Evolutionary conservation across 2,797 vertebrate genomes (phyloP), one percentile per base, ranked within the genome.

Genomic region (Acanthis flammea): DNA sequence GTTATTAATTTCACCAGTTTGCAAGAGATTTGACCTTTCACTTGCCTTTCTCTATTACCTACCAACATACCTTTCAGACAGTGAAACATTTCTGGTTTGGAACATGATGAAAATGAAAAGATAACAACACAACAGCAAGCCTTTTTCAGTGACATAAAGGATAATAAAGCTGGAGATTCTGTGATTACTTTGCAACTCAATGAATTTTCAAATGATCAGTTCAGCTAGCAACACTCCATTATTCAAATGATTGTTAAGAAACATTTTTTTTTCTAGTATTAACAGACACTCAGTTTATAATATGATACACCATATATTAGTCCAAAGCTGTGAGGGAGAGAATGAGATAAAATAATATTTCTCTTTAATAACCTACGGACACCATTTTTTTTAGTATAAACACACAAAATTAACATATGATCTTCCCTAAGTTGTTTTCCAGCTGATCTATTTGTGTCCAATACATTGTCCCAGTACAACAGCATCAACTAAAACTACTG

Each of bases 51-150:
- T 86, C 58, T 75, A 41, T 76, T 81, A 89, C 47, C 31, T 76
- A 83, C 76, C 44, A 80, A 60, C 27, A 70, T 22, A 33, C 70
- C 92, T 92, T 94, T 91, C 83, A 92, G 92, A 60, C 60, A 88
- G 50, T 74, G 60, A 91, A 75, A 61, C 25, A 60, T 93, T 94
- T 92, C 61, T 91, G 60, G 14, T 67, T 91, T 86, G 50, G 45
- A 95, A 73, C 44, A 73, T 14, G n/a, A 78, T 53, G 55, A 83
- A 92, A 94, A 97, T 68, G n/a, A 79, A 92, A 96, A 77, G 42
- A 77, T 78, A 83, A 54, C n/a, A 94, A 88, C 63, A 91, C 65
- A 94, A 63, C 31, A 75, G 15, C 35, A 83, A 35, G 58, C 41
- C 50, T 75, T 74, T 92, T 76, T 95, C 57, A 95, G 74, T 6